phyloP scores from a whole-genome alignment of 2,888 invertebrate species.

The Junonia oenone region DNA sequence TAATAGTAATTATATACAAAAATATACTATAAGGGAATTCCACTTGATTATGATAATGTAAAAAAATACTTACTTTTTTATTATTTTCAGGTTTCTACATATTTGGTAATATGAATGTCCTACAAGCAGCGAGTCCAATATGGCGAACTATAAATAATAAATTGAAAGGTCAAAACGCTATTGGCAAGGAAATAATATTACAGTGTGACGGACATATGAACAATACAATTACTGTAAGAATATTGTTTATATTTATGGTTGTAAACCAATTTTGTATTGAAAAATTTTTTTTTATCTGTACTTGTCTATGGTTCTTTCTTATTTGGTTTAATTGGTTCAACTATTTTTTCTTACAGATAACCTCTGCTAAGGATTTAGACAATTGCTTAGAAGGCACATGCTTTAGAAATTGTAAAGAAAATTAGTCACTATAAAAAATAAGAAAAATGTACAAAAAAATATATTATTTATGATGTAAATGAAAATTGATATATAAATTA shows the following conservation, averaged over 20 bases:
- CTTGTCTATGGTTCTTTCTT: too few relatives aligned
- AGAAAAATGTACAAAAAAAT: too few relatives aligned
- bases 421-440: not conserved
- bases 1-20: too few relatives aligned
- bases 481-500: too few relatives aligned
- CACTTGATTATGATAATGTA: too few relatives aligned
- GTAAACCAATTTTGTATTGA: too few relatives aligned
- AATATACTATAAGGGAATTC: too few relatives aligned
- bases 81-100: conserved; percentile 83
- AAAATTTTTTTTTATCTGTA: too few relatives aligned
- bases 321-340: too few relatives aligned
- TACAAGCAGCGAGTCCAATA: conserved; percentile 70
- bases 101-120: conserved; percentile 84
- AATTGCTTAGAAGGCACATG: conserved; percentile 38
- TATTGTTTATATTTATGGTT: too few relatives aligned
- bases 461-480: too few relatives aligned
- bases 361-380: conserved; percentile 42
- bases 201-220: conserved; percentile 64
- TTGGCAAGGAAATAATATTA: conserved; percentile 72
- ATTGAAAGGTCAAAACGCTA: conserved; percentile 64
- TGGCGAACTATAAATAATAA: conserved; percentile 71
- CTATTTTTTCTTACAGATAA: conserved; percentile 40
- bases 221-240: conserved; percentile 19
- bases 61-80: too few relatives aligned
- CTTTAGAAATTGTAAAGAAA: conserved; percentile 30